A percentile compares a stretch with the other conserved stretches of the same genome.
Evolutionary conservation across 2,888 invertebrate genomes (phyloP).

Genomic region (Dasypogon diadema): DNA sequence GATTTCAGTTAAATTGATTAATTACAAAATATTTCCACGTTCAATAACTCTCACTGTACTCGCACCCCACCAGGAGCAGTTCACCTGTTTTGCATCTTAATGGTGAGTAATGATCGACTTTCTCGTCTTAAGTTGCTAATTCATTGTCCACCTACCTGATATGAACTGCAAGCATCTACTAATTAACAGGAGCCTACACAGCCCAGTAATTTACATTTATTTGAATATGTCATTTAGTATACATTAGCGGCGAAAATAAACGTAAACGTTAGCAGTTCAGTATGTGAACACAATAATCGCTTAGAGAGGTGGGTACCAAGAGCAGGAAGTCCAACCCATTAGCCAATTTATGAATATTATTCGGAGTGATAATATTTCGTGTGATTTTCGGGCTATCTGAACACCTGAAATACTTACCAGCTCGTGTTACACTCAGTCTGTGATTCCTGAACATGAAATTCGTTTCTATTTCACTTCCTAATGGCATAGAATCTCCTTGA

Average conservation of each 20-base stretch:
- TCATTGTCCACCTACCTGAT: conserved; percentile 38
- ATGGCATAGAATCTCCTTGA: conserved; percentile 4
- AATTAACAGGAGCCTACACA: conserved; percentile 32
- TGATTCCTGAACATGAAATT: conserved; percentile 21
- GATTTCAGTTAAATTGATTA: conserved; percentile 25
- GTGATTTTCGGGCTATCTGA: no score
- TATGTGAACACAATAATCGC: neutral
- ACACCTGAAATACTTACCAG: no score
- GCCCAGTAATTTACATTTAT: conserved; percentile 27
- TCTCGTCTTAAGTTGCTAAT: conserved; percentile 33
- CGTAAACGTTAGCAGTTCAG: neutral
- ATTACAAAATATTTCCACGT: conserved; percentile 10
- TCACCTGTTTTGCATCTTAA: conserved; percentile 1
- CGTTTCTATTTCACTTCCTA: conserved; percentile 23
- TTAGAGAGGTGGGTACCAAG: no score
- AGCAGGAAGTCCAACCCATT: conserved; percentile 35
- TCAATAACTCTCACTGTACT: neutral
- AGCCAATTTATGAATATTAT: neutral
- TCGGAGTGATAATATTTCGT: no score
- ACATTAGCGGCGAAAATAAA: neutral
- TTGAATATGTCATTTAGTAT: conserved; percentile 25
- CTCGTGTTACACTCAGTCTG: no score
- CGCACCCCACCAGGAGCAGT: neutral
- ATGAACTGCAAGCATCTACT: conserved; percentile 29
- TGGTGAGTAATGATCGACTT: conserved; percentile 43